Evolutionary conservation across 2,888 invertebrate genomes (phyloP), one percentile per base, ranked within the genome.

Genomic region (Osedax frankpressi): DNA sequence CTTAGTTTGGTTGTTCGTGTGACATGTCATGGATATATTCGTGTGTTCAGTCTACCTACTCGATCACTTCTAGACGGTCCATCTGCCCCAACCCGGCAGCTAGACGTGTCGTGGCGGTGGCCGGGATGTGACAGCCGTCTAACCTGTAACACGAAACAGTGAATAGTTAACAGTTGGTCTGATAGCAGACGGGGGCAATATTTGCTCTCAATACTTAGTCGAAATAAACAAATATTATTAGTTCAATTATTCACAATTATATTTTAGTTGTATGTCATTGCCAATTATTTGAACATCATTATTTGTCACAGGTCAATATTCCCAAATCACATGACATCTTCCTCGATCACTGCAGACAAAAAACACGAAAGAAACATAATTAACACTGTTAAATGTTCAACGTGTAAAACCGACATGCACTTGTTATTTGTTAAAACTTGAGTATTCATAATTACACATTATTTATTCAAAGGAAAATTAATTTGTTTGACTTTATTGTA

Each of bases 61-160:
- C 1, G 65, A 65, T 26, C 2, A 11, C 24, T 28, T 65, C 19
- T 28, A 65, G 24, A 0, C 0, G 11, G 6, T 26, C 19, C 24
- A 65, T 14, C 24, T 2, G 24, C 1, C 2, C 27, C 65, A 65
- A 19, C 3, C 65, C 2, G 14, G 19, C n/a, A 14, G 65, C 65
- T 65, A 65, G n/a, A 1, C 6, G 1, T 14, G 1, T 14, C 3
- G 28, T 11, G n/a, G 65, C 65, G 2, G 14, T 14, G 14, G 14
- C 19, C 2, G 1, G 14, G 65, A 65, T 19, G 65, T 65, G 65
- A 65, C 65, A 65, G 65, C 19, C 65, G 65, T 0, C 3, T 65
- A 65, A 65, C 19, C 65, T 65, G 65, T 65, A 65, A 65, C 65
- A 65, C 65, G 65, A 65, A 65, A 65, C 65, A 65, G 2, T 65